These are phyloP conservation scores for Holothuria scabra DNA, from an alignment of 53 echinoderm and acorn worm genomes.

Conservation along the genomic window DNA sequence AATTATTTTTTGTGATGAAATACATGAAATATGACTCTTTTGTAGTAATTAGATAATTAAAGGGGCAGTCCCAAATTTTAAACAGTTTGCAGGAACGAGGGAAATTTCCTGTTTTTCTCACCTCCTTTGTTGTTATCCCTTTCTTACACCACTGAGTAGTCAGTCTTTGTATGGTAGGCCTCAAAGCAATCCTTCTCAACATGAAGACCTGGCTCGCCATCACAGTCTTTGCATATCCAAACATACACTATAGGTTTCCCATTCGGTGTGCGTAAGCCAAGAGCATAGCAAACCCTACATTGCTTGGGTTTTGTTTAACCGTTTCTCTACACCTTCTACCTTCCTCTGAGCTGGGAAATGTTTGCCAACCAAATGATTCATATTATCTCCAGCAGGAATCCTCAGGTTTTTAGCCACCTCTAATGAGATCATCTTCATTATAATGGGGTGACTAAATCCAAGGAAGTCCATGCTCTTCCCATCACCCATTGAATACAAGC, in stretches of 20 bases:
- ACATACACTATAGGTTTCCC: not conserved
- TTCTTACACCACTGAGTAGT: too few relatives aligned
- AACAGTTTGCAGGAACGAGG: too few relatives aligned
- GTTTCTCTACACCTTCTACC: not conserved
- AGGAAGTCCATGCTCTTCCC: not conserved
- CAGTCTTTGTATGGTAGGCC: not conserved
- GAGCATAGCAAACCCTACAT: conserved; percentile 17
- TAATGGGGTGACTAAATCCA: not conserved
- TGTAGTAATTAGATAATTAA: too few relatives aligned
- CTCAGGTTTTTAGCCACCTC: not conserved
- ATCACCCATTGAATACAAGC: not conserved
- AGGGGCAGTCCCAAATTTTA: too few relatives aligned
- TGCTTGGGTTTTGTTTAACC: not conserved
- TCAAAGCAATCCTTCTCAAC: not conserved
- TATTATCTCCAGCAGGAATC: not conserved
- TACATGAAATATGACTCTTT: too few relatives aligned
- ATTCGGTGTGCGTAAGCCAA: not conserved
- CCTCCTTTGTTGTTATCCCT: too few relatives aligned
- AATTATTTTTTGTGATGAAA: too few relatives aligned
- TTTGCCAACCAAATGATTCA: not conserved
- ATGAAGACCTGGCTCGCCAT: not conserved
- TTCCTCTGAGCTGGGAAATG: conserved; percentile 13
- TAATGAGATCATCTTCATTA: not conserved
- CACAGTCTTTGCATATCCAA: not conserved
- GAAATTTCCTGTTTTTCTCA: too few relatives aligned